A percentile compares a stretch with the other conserved stretches of the same genome.
Evolutionary conservation across 2,113 vertebrate genomes (phyloP).

Genomic region (Lampris megalopsis): DNA sequence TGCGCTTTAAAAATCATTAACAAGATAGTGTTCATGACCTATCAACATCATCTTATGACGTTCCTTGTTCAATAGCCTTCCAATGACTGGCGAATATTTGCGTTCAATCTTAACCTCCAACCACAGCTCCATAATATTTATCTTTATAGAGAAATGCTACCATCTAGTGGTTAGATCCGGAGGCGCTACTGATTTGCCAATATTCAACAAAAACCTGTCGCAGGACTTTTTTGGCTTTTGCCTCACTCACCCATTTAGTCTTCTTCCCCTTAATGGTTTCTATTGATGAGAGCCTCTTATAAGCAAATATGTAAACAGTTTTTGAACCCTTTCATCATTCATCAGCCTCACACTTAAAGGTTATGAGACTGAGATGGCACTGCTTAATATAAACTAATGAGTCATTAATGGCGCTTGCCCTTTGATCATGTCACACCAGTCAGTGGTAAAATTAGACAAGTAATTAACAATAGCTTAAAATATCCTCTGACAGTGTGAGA

Average conservation of each 20-base stretch:
- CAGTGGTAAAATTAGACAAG: slow-evolving; percentile 35
- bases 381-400: slow-evolving; percentile 38
- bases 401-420: slow-evolving; percentile 46
- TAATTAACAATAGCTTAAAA: slow-evolving; percentile 58
- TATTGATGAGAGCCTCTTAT: background rate
- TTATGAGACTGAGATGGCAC: slow-evolving; percentile 27
- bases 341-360: slow-evolving; percentile 15
- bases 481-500: background rate
- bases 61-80: background rate
- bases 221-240: slow-evolving; percentile 4
- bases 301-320: slow-evolving; percentile 21
- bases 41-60: no score
- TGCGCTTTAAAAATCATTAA: background rate
- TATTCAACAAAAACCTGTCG: background rate
- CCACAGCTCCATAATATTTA: background rate
- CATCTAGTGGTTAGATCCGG: slow-evolving; percentile 67
- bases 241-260: no score
- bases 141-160: slow-evolving; percentile 55
- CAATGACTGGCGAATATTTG: no score
- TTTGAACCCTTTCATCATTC: background rate
- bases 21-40: background rate
- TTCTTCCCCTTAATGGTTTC: background rate
- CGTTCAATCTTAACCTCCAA: background rate
- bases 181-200: background rate
- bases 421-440: slow-evolving; percentile 42